Evolutionary conservation across 2,113 vertebrate genomes (phyloP), one percentile per base, ranked within the genome.

Genomic region (Guaruba guarouba): DNA sequence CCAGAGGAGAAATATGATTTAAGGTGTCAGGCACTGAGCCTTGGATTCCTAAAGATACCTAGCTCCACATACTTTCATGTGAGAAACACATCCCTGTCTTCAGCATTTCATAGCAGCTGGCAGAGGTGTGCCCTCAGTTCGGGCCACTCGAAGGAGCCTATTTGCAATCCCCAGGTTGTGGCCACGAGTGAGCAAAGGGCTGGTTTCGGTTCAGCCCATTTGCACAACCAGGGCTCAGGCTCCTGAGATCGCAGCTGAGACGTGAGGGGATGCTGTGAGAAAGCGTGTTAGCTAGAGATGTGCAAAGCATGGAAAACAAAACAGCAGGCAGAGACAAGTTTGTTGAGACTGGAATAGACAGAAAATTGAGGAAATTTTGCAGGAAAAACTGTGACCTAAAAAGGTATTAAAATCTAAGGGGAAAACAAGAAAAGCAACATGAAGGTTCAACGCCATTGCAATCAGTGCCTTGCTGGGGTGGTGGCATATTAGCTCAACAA

Each of bases 131-230:
- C 67, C 63, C 0, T 1, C 44, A 51, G 87, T 9, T 1, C 1
- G 37, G 51, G 23, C 35, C 1, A 2, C 69, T 67, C 41, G 0
- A 2, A 69, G 49, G 46, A 73, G 22, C 48, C 35, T 8, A 0
- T 46, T 43, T 43, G 27, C 27, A 39, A 18, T n/a, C 15, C 10
- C 44, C 39, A 48, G 20, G 35, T 0, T 55, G 44, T 1, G 7
- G 49, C 35, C 6, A 0, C 0, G 1, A 1, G 1, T 37, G 59
- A 82, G 63, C 49, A 6, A 3, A 67, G 64, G 41, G n/a, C 51
- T 67, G 28, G 19, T 54, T 78, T 63, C 68, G 44, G 20, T 13
- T 4, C 46, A 67, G n/a, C 25, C 35, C 68, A 67, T 28, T 61
- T 67, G 19, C 55, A 49, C 29, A 54, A 15, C 13, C 13, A 1